These are phyloP conservation scores for Limonius californicus DNA, from an alignment of 1,140 invertebrate species.

Conservation along the genomic window DNA sequence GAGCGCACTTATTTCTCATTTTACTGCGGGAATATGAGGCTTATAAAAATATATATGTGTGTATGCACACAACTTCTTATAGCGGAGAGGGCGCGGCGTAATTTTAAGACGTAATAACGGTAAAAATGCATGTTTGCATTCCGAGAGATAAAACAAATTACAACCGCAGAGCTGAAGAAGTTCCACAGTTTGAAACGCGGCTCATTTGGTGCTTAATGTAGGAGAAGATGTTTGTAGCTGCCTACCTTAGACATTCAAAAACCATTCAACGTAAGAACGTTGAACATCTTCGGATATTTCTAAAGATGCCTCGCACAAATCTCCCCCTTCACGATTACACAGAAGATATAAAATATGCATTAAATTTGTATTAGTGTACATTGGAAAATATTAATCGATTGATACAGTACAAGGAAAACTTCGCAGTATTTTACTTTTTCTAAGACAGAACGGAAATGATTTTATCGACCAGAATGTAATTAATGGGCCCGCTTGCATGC, in stretches of 20 bases:
- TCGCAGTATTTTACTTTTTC: background rate
- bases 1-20: no score
- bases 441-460: conserved; percentile 5
- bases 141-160: conserved; percentile 8
- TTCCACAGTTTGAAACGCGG: background rate
- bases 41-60: no score
- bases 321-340: background rate
- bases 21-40: no score
- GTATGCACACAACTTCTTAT: no score
- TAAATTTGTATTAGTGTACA: background rate
- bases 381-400: no score
- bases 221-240: conserved; percentile 11
- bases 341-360: background rate
- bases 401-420: background rate
- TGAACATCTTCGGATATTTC: no score
- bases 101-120: background rate
- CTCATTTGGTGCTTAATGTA: conserved; percentile 11
- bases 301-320: no score
- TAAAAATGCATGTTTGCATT: conserved; percentile 6
- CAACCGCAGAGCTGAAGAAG: conserved; percentile 8
- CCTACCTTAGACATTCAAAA: background rate
- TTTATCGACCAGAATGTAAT: background rate
- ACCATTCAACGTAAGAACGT: no score
- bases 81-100: background rate
- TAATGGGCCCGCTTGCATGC: background rate